Evolutionary conservation across 2,113 vertebrate species (phyloP).

Genomic region (Laticauda colubrina): DNA sequence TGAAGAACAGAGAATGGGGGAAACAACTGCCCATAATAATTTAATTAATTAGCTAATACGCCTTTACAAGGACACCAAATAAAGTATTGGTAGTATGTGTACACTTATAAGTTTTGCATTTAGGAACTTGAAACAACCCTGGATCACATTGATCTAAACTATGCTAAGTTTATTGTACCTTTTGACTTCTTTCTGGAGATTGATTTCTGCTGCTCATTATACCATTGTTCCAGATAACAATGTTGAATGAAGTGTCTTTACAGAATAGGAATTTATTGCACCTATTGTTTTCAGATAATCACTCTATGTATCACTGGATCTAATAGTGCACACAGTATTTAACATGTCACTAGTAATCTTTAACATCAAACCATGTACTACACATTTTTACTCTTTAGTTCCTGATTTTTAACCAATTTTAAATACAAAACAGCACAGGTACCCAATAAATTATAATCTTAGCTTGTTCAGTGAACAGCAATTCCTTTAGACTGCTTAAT

Average conservation of each 20-base stretch:
- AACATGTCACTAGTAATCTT: background rate
- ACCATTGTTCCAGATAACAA: background rate
- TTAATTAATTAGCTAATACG: background rate
- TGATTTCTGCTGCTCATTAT: background rate
- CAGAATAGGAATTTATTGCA: background rate
- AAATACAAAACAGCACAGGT: background rate
- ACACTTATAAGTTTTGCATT: background rate
- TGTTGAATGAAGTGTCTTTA: background rate
- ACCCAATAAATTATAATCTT: constrained; percentile 7
- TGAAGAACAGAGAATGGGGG: background rate
- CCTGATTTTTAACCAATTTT: background rate
- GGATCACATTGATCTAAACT: background rate
- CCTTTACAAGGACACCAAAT: background rate
- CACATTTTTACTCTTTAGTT: constrained; percentile 2
- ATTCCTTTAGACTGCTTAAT: constrained; percentile 11
- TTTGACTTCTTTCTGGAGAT: background rate
- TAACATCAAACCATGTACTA: background rate
- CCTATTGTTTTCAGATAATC: background rate
- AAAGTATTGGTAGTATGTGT: background rate
- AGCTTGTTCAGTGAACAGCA: background rate
- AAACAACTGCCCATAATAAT: background rate
- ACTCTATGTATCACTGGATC: background rate
- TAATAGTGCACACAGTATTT: background rate
- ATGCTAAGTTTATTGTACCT: background rate
- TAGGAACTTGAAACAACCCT: background rate